Base-by-base conservation (phyloP, 2,888 invertebrate species). In the Villa cingulata region DNA sequence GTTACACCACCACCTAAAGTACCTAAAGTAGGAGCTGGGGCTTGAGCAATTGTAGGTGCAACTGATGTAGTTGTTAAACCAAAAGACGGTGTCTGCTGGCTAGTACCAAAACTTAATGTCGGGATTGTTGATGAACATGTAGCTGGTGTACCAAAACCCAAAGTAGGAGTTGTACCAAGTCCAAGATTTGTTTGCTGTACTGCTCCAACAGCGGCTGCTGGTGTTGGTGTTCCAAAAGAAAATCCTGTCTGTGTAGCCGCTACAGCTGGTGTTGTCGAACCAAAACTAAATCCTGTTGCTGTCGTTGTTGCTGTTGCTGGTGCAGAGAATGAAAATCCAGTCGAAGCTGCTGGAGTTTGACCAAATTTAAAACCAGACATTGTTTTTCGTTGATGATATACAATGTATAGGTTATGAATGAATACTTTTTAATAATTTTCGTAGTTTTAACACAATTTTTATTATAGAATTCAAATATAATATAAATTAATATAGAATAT, bases 211-310 rank as follows among this genome's bases (percentile, higher is more conserved):
- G 50, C 53, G 6, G 56, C 47, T 2, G 53, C 48, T 29, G 56
- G 43, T 1, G 56, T 51, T 38, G 58, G 57, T 52, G 55, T 55
- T 51, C 60, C 59, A 57, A 60, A 61, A 53, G 46, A 49, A 27
- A 60, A 59, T 1, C 20, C 55, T 15, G 50, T 49, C 23, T 49
- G 45, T 3, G 51, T 36, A 12, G 48, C 39, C 34, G 48, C 6
- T 32, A 23, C 4, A 23, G 44, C 12, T 48, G 45, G 16, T 14
- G 36, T 20, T 17, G 37, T 14, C 17, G 39, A 15, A 1, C 39
- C 36, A 43, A 48, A 43, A 19, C 43, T 41, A 42, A 41, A 43
- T 36, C 43, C 38, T 19, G 50, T 27, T 19, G 49, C 16, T 23
- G 42, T 2, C 5, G 42, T 34, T n/a, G 41, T 32, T 20, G 42